A percentile compares a stretch with the other conserved stretches of the same genome.
phyloP scores from a whole-genome alignment of 2,797 vertebrate species.

The Benthosema pterotum region DNA sequence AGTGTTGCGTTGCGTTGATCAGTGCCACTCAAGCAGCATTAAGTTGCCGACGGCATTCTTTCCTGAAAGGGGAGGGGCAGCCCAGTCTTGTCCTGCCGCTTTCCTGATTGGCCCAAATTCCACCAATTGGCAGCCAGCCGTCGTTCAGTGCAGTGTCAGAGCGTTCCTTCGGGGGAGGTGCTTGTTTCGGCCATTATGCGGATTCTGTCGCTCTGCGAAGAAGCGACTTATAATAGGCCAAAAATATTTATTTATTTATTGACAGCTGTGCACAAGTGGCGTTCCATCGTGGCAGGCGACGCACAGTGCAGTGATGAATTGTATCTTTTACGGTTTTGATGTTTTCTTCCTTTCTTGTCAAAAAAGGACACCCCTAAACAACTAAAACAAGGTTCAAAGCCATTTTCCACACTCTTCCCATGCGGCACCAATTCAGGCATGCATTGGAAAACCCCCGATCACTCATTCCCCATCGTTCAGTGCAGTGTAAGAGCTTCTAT shows the following conservation, averaged over 20 bases:
- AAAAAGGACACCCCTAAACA: background rate
- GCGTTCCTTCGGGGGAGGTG: constrained; percentile 30
- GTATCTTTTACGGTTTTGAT: constrained; percentile 8
- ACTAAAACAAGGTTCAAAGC: constrained; percentile 12
- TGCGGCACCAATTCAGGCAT: constrained; percentile 28
- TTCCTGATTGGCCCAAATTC: constrained; percentile 5
- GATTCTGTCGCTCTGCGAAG: too few relatives aligned
- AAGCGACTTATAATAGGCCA: constrained; percentile 6
- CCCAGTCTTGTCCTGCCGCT: constrained; percentile 6
- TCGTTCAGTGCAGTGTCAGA: constrained; percentile 56
- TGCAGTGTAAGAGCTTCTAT: constrained; percentile 27
- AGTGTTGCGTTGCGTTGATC: constrained; percentile 1
- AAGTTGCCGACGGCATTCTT: background rate
- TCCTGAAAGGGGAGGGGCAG: background rate
- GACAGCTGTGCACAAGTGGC: constrained; percentile 20
- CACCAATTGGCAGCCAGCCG: constrained; percentile 38
- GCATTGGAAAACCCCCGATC: constrained; percentile 33
- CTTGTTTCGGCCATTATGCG: too few relatives aligned
- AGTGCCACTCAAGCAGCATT: constrained; percentile 15
- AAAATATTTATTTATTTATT: constrained; percentile 13
- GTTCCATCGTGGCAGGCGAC: background rate
- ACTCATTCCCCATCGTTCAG: constrained; percentile 44
- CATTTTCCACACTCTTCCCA: constrained; percentile 15
- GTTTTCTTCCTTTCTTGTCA: constrained; percentile 4
- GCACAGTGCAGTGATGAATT: constrained; percentile 43